A percentile compares a stretch with the other conserved stretches of the same genome.
Evolutionary conservation across 2,888 invertebrate species (phyloP).

Genomic region (Polyommatus icarus): DNA sequence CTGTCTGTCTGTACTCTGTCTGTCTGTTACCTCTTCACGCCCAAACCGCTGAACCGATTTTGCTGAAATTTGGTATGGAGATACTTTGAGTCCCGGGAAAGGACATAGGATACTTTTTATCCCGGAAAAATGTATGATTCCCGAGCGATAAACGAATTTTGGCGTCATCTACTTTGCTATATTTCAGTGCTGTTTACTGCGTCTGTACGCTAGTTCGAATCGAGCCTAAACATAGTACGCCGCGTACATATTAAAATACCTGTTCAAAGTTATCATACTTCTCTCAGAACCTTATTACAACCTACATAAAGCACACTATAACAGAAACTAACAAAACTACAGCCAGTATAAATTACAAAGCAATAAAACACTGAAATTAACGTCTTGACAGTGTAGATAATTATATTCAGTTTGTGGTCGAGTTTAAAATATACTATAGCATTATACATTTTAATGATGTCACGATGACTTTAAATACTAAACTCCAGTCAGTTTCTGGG

Average conservation of each 20-base stretch:
- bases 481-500: neutral
- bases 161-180: too few relatives aligned
- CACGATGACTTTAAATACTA: neutral
- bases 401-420: constrained; percentile 1
- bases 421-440: neutral
- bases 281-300: neutral
- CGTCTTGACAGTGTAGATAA: constrained; percentile 1
- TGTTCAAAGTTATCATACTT: neutral
- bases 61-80: too few relatives aligned
- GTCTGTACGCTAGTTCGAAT: neutral
- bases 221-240: neutral
- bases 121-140: too few relatives aligned
- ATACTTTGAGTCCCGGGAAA: too few relatives aligned
- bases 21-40: too few relatives aligned
- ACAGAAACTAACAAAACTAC: neutral
- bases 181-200: neutral
- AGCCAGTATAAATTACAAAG: neutral
- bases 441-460: neutral
- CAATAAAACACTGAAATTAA: neutral
- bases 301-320: neutral
- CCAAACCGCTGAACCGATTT: too few relatives aligned
- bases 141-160: too few relatives aligned
- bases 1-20: too few relatives aligned
- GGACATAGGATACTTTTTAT: too few relatives aligned
- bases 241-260: neutral